Base-by-base conservation (phyloP, 1,140 invertebrate species). In the Proales similis region DNA sequence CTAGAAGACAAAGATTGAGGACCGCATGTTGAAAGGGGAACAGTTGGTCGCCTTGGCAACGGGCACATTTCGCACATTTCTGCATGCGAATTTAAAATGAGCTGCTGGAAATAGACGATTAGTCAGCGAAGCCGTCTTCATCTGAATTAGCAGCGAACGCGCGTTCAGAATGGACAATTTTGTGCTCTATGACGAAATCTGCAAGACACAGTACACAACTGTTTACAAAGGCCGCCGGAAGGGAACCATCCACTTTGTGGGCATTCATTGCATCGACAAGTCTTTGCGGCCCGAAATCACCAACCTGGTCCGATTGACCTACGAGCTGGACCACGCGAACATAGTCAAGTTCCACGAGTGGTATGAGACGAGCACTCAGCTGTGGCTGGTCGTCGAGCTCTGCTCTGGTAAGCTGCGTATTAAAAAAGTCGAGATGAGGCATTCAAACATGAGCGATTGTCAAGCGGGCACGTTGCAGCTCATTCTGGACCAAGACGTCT, bases 331-430 rank as follows among this genome's bases (percentile, higher is more conserved):
- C 33, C 72, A 76, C 62, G 63, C 63, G 6, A 73, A 76, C 68
- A 67, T 77, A 19, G 71, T 74, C 2, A 69, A 72, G 66, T 77
- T 75, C 66, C 69, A 74, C 64, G 75, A 77, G 63, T 77, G 75
- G 75, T 77, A 77, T 66, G 75, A 77, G 63, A 77, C 75, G 3
- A 75, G 70, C 57, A 75, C 75, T 63, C 74, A 76, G 62, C 63
- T 77, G 38, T 77, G 75, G 75, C 65, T 77, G 29, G 73, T 77
- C 4, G 69, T 74, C 14, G 75, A 77, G 46, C 65, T 77, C n/a
- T 76, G 74, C 62, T 73, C 70, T 27, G n/a, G n/a, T n/a, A n/a
- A n/a, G n/a, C n/a, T n/a, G n/a, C n/a, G n/a, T n/a, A 73, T 67
- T 68, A 61, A 57, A 45, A 6, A 53, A 36, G 24, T 24, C 20